A percentile compares a stretch with the other conserved stretches of the same genome.
phyloP scores from a whole-genome alignment of 1,140 invertebrate genomes.

The Coelopa frigida region DNA sequence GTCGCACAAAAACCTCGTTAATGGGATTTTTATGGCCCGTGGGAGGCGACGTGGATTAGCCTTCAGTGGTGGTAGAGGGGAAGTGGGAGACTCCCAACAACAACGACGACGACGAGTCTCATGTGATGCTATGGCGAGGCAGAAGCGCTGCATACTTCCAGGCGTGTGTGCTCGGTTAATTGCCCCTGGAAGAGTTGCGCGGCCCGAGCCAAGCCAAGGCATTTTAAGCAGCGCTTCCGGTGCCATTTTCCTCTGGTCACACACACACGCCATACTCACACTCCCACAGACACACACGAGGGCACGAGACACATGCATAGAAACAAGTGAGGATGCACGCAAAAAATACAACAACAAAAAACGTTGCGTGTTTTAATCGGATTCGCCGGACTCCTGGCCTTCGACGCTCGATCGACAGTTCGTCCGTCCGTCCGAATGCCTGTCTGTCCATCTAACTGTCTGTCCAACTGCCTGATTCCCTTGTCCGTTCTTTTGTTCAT shows the following conservation, averaged over 20 bases:
- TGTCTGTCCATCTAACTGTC: too few relatives aligned
- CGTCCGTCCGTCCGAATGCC: too few relatives aligned
- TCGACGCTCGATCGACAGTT: not conserved
- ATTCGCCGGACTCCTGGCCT: too few relatives aligned
- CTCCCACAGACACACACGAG: too few relatives aligned
- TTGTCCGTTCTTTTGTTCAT: too few relatives aligned
- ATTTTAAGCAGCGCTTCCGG: conserved; percentile 16
- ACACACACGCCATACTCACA: too few relatives aligned
- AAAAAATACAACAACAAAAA: too few relatives aligned
- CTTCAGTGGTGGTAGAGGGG: not conserved
- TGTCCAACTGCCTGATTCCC: too few relatives aligned
- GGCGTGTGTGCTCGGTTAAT: conserved; percentile 5
- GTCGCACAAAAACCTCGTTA: conserved; percentile 13
- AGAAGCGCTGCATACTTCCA: conserved; percentile 7
- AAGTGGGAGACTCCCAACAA: conserved; percentile 1
- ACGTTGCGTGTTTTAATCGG: too few relatives aligned
- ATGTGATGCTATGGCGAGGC: conserved; percentile 1
- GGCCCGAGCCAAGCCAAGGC: conserved; percentile 7
- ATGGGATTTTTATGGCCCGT: conserved; percentile 11
- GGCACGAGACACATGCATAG: too few relatives aligned
- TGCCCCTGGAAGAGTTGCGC: conserved; percentile 15
- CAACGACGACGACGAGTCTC: not conserved
- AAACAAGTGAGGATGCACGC: too few relatives aligned
- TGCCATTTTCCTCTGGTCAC: too few relatives aligned
- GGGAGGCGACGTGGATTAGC: conserved; percentile 8